A percentile compares a stretch with the other conserved stretches of the same genome.
Conservation (phyloP, 2,113 vertebrate species). For the Pampusana beccarii region DNA sequence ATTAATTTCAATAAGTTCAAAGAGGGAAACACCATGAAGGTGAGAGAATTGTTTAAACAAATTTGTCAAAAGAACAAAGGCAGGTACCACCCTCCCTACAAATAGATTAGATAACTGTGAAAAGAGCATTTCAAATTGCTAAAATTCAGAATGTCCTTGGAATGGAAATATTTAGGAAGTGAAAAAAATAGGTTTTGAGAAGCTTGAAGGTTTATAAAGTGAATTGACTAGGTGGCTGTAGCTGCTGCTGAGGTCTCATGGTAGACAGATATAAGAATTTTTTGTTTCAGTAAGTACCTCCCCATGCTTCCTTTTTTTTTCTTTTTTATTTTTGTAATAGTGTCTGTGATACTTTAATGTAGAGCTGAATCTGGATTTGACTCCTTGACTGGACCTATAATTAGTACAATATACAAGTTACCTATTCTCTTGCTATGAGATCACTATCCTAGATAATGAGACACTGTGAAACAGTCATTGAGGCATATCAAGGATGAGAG, state of each 20-base stretch:
- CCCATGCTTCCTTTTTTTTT: accelerated
- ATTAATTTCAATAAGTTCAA: not conserved
- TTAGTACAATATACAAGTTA: not conserved
- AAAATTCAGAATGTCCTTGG: not conserved
- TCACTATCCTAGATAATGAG: not conserved
- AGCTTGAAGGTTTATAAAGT: not conserved
- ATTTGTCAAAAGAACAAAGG: not conserved
- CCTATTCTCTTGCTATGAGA: not conserved
- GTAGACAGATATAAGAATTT: not conserved
- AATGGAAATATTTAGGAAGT: not conserved
- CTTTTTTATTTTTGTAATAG: not conserved
- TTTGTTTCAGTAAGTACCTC: not conserved
- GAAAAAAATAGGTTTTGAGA: not conserved
- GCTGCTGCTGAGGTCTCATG: accelerated
- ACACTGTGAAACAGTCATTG: not conserved
- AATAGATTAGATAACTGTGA: not conserved
- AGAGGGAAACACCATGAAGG: not conserved
- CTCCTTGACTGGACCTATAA: not conserved
- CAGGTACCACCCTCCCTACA: accelerated
- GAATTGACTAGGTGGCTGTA: not conserved
- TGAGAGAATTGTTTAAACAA: not conserved
- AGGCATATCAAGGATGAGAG: too few relatives aligned
- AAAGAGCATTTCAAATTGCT: not conserved
- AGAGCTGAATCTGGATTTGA: not conserved
- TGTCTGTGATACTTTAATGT: not conserved